Evolutionary conservation across 2,888 invertebrate species (phyloP).

Genomic region (Nemurella pictetii): DNA sequence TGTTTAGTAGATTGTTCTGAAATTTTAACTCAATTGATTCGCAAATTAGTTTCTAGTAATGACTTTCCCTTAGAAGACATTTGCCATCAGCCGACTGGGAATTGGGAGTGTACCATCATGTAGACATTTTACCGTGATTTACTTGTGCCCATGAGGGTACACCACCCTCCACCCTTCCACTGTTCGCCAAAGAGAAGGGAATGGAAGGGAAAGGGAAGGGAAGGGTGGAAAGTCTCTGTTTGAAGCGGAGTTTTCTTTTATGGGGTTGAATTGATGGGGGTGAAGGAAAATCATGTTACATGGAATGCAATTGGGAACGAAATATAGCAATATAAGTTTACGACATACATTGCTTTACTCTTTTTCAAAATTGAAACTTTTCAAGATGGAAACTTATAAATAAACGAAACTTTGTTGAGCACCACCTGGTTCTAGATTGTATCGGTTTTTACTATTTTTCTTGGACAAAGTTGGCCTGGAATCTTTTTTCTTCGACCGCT

Average conservation of each 20-base stretch:
- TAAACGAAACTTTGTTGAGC: slow-evolving; percentile 24
- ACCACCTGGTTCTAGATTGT: slow-evolving; percentile 25
- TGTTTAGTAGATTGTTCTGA: not conserved
- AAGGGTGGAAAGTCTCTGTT: not conserved
- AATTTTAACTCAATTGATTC: not conserved
- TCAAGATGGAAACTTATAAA: slow-evolving; percentile 8
- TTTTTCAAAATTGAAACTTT: slow-evolving; percentile 27
- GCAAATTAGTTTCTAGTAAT: not conserved
- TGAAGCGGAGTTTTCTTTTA: slow-evolving; percentile 14
- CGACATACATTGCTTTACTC: slow-evolving; percentile 26
- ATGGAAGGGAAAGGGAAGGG: not conserved
- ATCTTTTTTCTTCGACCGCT: not conserved
- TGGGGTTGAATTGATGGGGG: slow-evolving; percentile 19
- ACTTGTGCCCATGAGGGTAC: not conserved
- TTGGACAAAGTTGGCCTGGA: not conserved
- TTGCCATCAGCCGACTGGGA: not conserved
- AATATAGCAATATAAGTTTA: slow-evolving; percentile 32
- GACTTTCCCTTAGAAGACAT: not conserved
- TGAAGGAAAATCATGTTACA: slow-evolving; percentile 16
- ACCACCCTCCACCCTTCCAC: not conserved
- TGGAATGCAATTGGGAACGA: slow-evolving; percentile 28
- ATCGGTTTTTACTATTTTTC: not conserved
- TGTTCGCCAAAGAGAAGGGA: not conserved
- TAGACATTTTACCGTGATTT: not conserved
- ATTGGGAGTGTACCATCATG: not conserved